Evolutionary conservation across 2,113 vertebrate species (phyloP), one percentile per base, ranked within the genome.

Genomic region (Lipophrys pholis): DNA sequence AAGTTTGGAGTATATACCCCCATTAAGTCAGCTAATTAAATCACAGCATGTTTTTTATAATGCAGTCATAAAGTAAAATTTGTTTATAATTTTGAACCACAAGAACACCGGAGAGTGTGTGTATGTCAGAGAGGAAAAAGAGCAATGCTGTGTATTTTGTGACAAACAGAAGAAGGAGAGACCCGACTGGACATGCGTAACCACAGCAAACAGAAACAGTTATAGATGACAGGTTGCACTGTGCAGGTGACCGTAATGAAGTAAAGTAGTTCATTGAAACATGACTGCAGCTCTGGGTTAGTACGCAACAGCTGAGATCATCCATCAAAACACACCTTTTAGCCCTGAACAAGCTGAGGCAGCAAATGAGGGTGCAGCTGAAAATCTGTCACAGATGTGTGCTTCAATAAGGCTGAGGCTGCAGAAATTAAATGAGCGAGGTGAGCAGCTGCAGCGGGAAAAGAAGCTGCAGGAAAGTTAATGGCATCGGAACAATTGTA

Each of bases 301-400:
- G 73, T 12, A 56, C 7, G 41, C 50, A 61, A 68, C 75, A 63
- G 77, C 73, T 73, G 56, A 69, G 59, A 71, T 81, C 74, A 83
- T 88, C 84, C 76, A 80, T 88, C 83, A 83, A 43, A 62, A 16
- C 21, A 83, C 81, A 51, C 80, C 83, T 68, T 73, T 82, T 53
- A 80, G 60, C 59, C 48, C 56, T 6, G 42, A 85, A 90, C 3
- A 6, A 68, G 89, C 87, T 90, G 91, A 92, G 64, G 61, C 80
- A 86, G 90, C 90, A 91, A 80, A 84, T 60, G 48, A 72, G 76
- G 64, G 58, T 54, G 75, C 60, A 58, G 72, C 79, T 84, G 72
- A 77, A 81, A 87, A 88, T 85, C 78, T 80, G 83, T 87, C 88
- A 84, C 11, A 50, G 48, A 70, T 80, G 68, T 36, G 17, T 48